Base-by-base conservation (phyloP, 1,140 invertebrate genomes). In the Drosophila lacertosa region DNA sequence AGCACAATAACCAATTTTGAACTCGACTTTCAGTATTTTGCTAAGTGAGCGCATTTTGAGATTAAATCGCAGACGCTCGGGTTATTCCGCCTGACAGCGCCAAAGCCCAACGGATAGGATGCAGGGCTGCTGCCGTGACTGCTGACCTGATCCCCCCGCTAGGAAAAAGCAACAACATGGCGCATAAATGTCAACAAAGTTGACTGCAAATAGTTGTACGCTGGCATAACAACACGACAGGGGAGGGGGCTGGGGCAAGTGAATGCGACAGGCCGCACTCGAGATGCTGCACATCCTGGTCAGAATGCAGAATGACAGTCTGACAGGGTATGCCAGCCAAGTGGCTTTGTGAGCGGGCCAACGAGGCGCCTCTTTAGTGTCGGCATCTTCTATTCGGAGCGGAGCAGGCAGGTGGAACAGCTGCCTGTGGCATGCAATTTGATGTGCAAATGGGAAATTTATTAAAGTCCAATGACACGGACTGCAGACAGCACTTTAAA, bases 141-240 rank as follows among this genome's bases (percentile, higher is more conserved):
- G 6, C 48, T 66, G 33, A 24, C 55, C 50, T 53, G 55, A 42
- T 33, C 24, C 37, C 24, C 33, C 26, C 9, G 39, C 24, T 59
- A 60, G 53, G 58, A 53, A 29, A 50, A 42, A 65, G 64, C 81
- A 71, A 67, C 54, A 57, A 44, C 35, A 72, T 66, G 63, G 75
- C 71, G 72, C 75, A 88, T 88, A 88, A 88, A 82, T 78, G 82
- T 88, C 82, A 88, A 78, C 70, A 64, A 71, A 75, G 70, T 88
- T 78, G 82, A 88, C 82, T 78, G 74, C 72, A 73, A 88, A 77
- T 77, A 74, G 73, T 81, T 70, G 54, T 65, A 44, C 53, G 50
- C 74, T 77, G 82, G 82, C 82, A 86, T 66, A 60, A 81, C 86
- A 86, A 86, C 82, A 50, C 82, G 65, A 45, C 22, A 3, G 20